Base-by-base conservation (phyloP, 2,888 invertebrate genomes). In the Lasioglossum oenotherae region DNA sequence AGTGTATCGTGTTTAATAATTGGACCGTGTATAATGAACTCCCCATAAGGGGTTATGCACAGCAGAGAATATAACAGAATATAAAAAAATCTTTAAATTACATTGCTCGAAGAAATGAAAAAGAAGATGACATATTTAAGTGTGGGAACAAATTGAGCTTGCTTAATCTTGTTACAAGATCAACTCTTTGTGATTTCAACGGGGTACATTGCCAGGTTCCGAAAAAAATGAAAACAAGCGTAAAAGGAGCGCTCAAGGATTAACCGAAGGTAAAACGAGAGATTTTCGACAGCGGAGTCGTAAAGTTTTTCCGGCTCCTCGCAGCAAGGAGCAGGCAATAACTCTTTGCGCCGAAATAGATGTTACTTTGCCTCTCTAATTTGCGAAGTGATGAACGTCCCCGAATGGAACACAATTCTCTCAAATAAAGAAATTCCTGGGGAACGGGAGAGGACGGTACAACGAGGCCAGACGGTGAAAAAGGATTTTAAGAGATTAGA, bases 401-500 rank as follows among this genome's bases (percentile, higher is more conserved):
- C 23, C 71, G 5, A 71, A 71, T 71, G 41, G 38, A 71, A 41
- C 41, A 41, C 38, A 41, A 71, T 49, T 53, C 49, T 14, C n/a
- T 35, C 12, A 19, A 49, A 53, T 23, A 8, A 64, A 46, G n/a
- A 27, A 57, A 38, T 38, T 53, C 38, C 2, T 12, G 19, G 44
- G 14, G 6, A 19, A 67, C 14, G 60, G 41, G 69, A 60, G 60
- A 60, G 57, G 38, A 75, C 67, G 64, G 64, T 23, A 23, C 69
- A 69, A 69, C 38, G 44, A 69, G 46, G 71, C 35, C 19, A 57
- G 53, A 49, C 53, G 69, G 53, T n/a, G 35, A 49, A 23, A 57
- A 69, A 38, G 78, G 85, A 77, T 90, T 89, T 90, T 82, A 89
- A 84, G 76, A 80, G 82, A 89, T 89, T 88, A 85, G 86, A 87